Percentiles rank a stretch among this genome's conserved stretches.
Conservation (phyloP, 2,113 vertebrate species). For the Pygoscelis antarcticus region DNA sequence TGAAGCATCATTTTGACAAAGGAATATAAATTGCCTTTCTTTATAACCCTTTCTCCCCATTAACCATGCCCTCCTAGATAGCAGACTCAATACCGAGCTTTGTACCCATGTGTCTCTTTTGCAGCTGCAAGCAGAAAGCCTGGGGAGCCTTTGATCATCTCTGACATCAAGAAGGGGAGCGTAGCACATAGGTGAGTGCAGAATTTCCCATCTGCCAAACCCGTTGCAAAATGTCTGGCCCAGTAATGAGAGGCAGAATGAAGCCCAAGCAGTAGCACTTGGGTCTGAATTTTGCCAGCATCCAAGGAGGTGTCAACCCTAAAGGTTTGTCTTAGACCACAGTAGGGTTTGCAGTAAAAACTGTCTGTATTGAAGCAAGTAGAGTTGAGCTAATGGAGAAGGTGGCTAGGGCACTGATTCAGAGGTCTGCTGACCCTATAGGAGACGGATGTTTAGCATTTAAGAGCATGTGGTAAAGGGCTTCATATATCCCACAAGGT, state of each 20-base stretch:
- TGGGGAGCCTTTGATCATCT: constrained; percentile 94
- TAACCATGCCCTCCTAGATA: neutral
- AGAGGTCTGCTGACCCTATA: neutral
- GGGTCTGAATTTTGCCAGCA: neutral
- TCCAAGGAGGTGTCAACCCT: neutral
- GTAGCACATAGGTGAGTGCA: constrained; percentile 91
- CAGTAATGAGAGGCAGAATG: neutral
- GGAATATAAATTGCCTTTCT: neutral
- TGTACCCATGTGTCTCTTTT: neutral
- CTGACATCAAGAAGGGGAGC: constrained; percentile 94
- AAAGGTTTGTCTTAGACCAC: neutral
- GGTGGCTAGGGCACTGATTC: neutral
- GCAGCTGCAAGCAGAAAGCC: constrained; percentile 88
- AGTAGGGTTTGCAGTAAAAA: neutral
- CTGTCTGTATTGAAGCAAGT: neutral
- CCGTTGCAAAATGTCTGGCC: neutral
- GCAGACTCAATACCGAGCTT: neutral
- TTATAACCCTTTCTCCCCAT: neutral
- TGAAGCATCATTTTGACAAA: neutral
- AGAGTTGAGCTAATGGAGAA: neutral
- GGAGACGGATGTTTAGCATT: neutral
- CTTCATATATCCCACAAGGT: neutral
- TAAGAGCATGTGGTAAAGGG: neutral
- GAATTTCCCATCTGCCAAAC: neutral
- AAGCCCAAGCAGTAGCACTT: neutral